Percentiles rank a stretch among this genome's conserved stretches.
These are phyloP conservation scores for Myotis brandtii DNA, from an alignment of 2,113 vertebrate species.

Conservation along the genomic window DNA sequence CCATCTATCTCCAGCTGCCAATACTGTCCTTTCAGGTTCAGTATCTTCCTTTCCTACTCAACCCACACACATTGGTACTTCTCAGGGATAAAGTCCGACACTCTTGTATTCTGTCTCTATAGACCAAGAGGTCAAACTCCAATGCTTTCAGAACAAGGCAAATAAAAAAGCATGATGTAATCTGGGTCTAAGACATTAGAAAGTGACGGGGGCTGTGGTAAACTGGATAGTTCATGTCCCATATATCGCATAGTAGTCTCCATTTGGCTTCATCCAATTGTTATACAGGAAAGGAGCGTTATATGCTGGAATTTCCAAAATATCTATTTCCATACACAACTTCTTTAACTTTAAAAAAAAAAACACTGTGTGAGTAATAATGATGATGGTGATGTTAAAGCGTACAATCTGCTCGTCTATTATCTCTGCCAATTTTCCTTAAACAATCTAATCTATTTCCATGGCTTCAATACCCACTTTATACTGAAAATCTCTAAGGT, in stretches of 20 bases:
- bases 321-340: neutral
- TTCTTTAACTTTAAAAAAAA: conserved; percentile 6
- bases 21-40: neutral
- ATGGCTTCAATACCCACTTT: neutral
- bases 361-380: neutral
- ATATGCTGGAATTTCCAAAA: conserved; percentile 5
- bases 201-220: neutral
- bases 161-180: neutral
- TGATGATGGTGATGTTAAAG: neutral
- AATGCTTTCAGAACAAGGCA: neutral
- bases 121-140: neutral
- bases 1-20: neutral
- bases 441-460: neutral
- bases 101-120: neutral
- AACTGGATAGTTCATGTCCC: neutral
- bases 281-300: neutral
- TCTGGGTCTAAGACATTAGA: neutral
- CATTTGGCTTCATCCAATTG: neutral
- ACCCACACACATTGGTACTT: neutral
- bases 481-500: neutral
- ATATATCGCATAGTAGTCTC: neutral
- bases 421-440: neutral
- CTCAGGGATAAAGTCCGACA: neutral
- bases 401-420: neutral
- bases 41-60: neutral